Base-by-base conservation (phyloP, 2,888 invertebrate species). In the Trachelus stipa region DNA sequence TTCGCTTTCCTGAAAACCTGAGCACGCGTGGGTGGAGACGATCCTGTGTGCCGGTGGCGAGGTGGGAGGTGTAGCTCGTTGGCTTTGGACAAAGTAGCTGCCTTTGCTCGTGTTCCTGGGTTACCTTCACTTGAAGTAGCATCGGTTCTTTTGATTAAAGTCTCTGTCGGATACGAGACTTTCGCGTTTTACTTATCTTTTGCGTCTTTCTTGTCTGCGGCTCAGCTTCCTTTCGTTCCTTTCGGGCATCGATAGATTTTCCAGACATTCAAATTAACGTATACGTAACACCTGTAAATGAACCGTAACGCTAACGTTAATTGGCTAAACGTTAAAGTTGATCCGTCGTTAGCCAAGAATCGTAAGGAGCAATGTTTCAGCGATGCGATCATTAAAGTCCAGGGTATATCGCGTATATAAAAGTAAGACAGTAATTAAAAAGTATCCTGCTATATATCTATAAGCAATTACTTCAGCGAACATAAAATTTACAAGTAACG, bases 341-440 rank as follows among this genome's bases (percentile, higher is more conserved):
- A 56, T 23, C 56, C 23, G 23, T 56, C 6, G 2, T 23, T 56
- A 56, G 23, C 56, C 56, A 23, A 23, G 23, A 56, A 56, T 56
- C 56, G 56, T 15, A 56, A 23, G 56, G 9, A 56, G 23, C 23
- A 56, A 56, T 23, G 9, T 23, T 56, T 56, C 56, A 23, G 56
- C 23, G 56, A 56, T 56, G 9, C 23, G 6, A 23, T 56, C 56
- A 23, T 56, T 56, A 56, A 6, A 2, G 23, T 23, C 23, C 23
- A 23, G 23, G 56, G 23, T 56, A 56, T 56, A 56, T 56, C 23
- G 56, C 23, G 56, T 56, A 23, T 56, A 56, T 56, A 23, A 56
- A 23, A 23, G 34, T 31, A 71, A 33, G 71, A 71, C 71, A 15
- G 34, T 71, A 71, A 71, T 71, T 71, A 71, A 71, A 71, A 71